Base-by-base conservation (phyloP, 1,140 invertebrate genomes). In the Neodiprion pinetum region DNA sequence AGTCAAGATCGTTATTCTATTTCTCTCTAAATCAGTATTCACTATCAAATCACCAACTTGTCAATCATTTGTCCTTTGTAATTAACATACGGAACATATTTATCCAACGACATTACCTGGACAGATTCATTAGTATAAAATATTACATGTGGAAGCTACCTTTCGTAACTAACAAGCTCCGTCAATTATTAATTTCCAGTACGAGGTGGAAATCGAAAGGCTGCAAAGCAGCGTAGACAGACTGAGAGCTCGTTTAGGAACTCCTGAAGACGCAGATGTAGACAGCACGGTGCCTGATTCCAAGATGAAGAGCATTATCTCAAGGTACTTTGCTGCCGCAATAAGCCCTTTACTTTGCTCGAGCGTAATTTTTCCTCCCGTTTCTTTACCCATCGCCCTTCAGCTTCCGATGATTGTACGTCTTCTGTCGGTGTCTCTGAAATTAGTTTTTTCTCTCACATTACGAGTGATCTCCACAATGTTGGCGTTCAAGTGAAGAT, bases 301-400 rank as follows among this genome's bases (percentile, higher is more conserved):
- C 77, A 94, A 94, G 85, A 95, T 95, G 93, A 94, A 94, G 89
- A 93, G 92, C 84, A 94, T 95, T 80, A 95, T 95, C 82, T 91
- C 93, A 79, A 94, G 93, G 94, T 94, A 90, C 84, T 80, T 79
- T 75, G 47, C 49, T 47, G 61, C 49, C 80, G 77, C 80, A 80
- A 81, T 77, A 80, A 40, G 28, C 5, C 28, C 28, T 40, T 40
- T 72, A 12, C 70, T 77, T 83, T 84, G 83, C 83, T 81, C 84
- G 83, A 85, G 80, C 83, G 82, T 85, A 40, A 40, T 40, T 40
- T 40, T 40, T 5, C 28, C 28, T 40, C 28, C 28, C 28, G 17
- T 40, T 40, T 40, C 5, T 40, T 40, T 5, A 40, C 28, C 28
- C 28, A 40, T 40, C 1, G 28, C 28, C 28, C 28, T 3, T 40